These are phyloP conservation scores for Pedicia rivosa DNA, from an alignment of 2,888 invertebrate species.

Conservation along the genomic window DNA sequence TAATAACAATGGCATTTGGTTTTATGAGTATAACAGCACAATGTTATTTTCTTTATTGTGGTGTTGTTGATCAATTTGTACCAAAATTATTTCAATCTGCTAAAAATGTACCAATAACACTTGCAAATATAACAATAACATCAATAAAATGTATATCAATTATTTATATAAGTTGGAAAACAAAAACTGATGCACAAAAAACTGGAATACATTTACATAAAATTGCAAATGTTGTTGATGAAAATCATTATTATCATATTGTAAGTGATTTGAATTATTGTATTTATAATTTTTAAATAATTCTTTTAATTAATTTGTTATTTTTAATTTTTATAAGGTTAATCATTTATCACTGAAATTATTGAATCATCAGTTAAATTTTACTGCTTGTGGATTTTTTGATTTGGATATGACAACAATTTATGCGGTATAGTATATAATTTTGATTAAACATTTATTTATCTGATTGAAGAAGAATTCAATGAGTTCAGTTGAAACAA, in stretches of 20 bases:
- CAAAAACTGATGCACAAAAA: slow-evolving; percentile 26
- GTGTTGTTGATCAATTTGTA: slow-evolving; percentile 20
- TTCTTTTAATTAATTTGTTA: background rate
- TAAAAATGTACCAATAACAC: slow-evolving; percentile 23
- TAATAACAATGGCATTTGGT: slow-evolving; percentile 29
- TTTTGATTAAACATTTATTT: background rate
- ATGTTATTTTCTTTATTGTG: slow-evolving; percentile 29
- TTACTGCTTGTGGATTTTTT: slow-evolving; percentile 31
- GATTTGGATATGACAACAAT: slow-evolving; percentile 30
- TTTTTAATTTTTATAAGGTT: slow-evolving; percentile 13
- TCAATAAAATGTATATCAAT: slow-evolving; percentile 28
- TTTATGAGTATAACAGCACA: slow-evolving; percentile 30
- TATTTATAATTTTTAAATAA: background rate
- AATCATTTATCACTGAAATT: slow-evolving; percentile 30
- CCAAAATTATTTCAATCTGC: slow-evolving; percentile 28
- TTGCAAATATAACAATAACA: slow-evolving; percentile 22
- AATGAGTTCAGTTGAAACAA: too few species aligned
- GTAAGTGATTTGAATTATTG: slow-evolving; percentile 15
- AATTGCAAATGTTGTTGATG: slow-evolving; percentile 27
- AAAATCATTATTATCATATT: slow-evolving; percentile 28
- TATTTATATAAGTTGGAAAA: slow-evolving; percentile 30
- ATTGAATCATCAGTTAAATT: slow-evolving; percentile 28
- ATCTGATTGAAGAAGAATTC: too few species aligned
- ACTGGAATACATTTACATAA: slow-evolving; percentile 30
- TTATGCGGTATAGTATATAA: slow-evolving; percentile 25